Evolutionary conservation across 2,888 invertebrate species (phyloP).

Genomic region (Drosophila imparisetae): DNA sequence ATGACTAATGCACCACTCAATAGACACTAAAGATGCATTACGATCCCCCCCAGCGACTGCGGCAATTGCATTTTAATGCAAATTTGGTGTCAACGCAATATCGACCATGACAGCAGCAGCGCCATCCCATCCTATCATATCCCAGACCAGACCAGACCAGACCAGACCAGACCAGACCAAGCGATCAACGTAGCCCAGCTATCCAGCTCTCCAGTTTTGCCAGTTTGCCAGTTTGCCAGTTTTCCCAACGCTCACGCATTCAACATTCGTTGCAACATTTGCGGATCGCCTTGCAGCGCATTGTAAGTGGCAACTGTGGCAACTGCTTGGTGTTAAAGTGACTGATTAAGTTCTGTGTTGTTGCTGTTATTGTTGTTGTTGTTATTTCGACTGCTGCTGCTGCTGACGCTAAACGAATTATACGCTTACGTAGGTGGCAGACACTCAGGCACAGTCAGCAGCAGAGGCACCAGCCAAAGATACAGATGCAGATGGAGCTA

Average conservation of each 20-base stretch:
- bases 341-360: constrained; percentile 71
- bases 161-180: constrained; percentile 1
- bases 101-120: constrained; percentile 79
- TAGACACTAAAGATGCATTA: constrained; percentile 81
- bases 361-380: constrained; percentile 41
- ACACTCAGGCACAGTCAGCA: constrained; percentile 61
- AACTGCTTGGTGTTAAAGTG: constrained; percentile 77
- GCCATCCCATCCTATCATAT: constrained; percentile 29
- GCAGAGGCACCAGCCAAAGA: constrained; percentile 15
- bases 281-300: constrained; percentile 27
- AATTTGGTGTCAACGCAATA: constrained; percentile 82
- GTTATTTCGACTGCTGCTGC: constrained; percentile 43
- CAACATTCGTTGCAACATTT: constrained; percentile 21
- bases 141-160: constrained; percentile 11
- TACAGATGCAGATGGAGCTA: constrained; percentile 16
- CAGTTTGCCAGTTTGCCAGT: constrained; percentile 25
- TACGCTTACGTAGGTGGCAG: constrained; percentile 81
- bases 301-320: constrained; percentile 66
- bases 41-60: constrained; percentile 43
- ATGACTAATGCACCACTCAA: constrained; percentile 80
- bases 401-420: constrained; percentile 79
- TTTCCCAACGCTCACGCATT: constrained; percentile 71
- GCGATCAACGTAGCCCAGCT: constrained; percentile 33
- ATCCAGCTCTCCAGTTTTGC: constrained; percentile 1
- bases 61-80: constrained; percentile 80